Evolutionary conservation across 2,797 vertebrate genomes (phyloP).

Genomic region (Parauchenoglanis punctatus): DNA sequence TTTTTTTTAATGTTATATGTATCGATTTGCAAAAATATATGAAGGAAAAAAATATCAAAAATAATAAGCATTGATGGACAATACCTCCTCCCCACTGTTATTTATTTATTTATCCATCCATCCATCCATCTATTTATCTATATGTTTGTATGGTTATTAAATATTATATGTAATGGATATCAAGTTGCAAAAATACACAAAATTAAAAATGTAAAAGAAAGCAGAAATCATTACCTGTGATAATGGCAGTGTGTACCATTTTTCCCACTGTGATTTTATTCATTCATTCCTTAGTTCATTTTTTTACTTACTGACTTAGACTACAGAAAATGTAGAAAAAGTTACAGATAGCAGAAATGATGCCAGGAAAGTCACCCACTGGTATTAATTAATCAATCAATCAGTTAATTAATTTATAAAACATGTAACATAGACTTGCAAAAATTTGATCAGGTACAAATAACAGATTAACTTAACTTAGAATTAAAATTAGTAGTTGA

Average conservation of each 20-base stretch:
- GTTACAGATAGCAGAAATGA: not conserved
- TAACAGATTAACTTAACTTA: not conserved
- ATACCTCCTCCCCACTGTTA: too few species aligned
- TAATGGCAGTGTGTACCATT: not conserved
- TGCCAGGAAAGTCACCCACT: not conserved
- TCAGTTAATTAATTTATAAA: too few species aligned
- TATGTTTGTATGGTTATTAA: too few species aligned
- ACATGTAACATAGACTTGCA: not conserved
- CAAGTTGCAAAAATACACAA: not conserved
- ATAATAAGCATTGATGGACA: too few species aligned
- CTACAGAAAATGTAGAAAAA: not conserved
- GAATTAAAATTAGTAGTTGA: too few species aligned
- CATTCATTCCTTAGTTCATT: not conserved
- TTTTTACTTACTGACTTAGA: not conserved
- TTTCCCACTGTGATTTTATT: not conserved
- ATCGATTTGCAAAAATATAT: not conserved
- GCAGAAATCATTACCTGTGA: not conserved
- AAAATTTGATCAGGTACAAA: not conserved
- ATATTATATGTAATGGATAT: not conserved
- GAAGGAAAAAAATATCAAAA: not conserved
- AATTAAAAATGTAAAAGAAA: not conserved
- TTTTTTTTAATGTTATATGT: not conserved
- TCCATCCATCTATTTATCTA: too few species aligned
- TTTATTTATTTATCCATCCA: too few species aligned
- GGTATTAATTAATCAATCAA: too few species aligned